A percentile compares a stretch with the other conserved stretches of the same genome.
phyloP scores from a whole-genome alignment of 2,113 vertebrate genomes.

The Apistogramma diplotaenia region DNA sequence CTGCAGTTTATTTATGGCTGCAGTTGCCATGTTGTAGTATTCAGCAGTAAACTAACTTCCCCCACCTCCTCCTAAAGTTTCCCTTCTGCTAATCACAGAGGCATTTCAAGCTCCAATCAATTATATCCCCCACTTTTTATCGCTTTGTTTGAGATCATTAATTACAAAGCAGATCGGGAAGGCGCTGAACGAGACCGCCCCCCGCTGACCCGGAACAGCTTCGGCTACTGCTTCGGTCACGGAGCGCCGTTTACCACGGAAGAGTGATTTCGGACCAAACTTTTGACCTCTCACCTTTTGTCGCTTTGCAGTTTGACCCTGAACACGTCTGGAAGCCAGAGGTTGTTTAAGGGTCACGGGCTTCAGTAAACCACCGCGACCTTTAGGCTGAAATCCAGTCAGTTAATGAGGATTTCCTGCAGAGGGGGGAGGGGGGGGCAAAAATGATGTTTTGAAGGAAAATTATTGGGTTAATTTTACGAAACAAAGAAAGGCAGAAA shows the following conservation, averaged over 20 bases:
- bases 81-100: neutral
- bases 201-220: conserved; percentile 35
- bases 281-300: neutral
- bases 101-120: conserved; percentile 26
- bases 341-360: conserved; percentile 19
- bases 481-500: neutral
- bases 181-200: neutral
- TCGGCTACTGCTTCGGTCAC: neutral
- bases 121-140: conserved; percentile 42
- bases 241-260: neutral
- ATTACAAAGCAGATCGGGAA: conserved; percentile 44
- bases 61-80: neutral
- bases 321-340: neutral
- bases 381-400: conserved; percentile 2
- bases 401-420: conserved; percentile 7
- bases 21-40: neutral
- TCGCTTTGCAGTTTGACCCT: neutral
- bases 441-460: neutral
- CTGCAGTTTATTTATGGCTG: neutral
- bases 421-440: neutral
- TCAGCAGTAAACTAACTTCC: neutral
- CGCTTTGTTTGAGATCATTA: conserved; percentile 47
- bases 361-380: conserved; percentile 4
- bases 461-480: neutral
- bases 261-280: neutral